Conservation (phyloP, 2,888 invertebrate species). For the Meiosimyza platycephala region DNA sequence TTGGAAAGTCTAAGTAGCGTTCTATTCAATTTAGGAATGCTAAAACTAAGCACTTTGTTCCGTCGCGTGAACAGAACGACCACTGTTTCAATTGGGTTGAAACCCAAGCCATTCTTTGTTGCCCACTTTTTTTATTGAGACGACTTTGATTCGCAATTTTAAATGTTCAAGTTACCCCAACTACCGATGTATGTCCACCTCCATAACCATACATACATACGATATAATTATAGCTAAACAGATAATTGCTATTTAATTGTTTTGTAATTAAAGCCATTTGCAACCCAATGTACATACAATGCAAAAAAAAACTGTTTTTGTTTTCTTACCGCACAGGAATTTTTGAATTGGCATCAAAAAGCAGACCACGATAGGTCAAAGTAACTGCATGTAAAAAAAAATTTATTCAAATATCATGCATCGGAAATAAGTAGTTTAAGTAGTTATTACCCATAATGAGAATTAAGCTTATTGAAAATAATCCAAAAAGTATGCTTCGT, state of each 20-base stretch:
- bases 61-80: too few species aligned
- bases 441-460: slow-evolving; percentile 59
- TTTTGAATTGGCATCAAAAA: slow-evolving; percentile 64
- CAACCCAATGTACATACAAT: background rate
- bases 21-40: too few species aligned
- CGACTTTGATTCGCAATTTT: too few species aligned
- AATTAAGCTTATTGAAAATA: slow-evolving; percentile 59
- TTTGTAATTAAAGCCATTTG: slow-evolving; percentile 5
- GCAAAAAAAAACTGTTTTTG: background rate
- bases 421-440: slow-evolving; percentile 14
- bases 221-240: background rate
- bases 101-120: too few species aligned
- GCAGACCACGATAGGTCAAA: slow-evolving; percentile 63
- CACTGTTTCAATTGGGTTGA: too few species aligned
- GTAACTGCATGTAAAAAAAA: slow-evolving; percentile 49
- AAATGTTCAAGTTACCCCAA: too few species aligned
- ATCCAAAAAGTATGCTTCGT: slow-evolving; percentile 57
- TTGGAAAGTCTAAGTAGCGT: too few species aligned
- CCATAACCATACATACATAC: too few species aligned
- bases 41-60: too few species aligned
- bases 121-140: too few species aligned
- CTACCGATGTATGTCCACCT: too few species aligned
- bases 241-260: background rate
- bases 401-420: background rate
- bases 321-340: slow-evolving; percentile 61